Conservation (phyloP, 2,113 vertebrate species). For the Zosterops lateralis region DNA sequence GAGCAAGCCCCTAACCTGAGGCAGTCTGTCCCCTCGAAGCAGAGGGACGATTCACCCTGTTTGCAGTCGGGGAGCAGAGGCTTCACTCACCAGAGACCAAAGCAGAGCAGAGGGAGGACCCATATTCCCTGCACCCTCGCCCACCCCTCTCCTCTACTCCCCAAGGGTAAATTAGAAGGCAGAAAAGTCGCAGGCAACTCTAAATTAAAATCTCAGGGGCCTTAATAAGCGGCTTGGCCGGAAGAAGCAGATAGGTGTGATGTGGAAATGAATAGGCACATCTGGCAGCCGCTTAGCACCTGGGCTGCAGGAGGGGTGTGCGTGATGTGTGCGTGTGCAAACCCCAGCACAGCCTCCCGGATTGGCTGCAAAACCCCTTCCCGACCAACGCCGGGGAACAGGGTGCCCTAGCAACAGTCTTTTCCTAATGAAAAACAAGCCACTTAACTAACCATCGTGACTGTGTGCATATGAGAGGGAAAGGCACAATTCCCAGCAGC, state of each 20-base stretch:
- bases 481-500: neutral
- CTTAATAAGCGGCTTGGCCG: constrained; percentile 1
- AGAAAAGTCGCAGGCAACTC: neutral
- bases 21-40: fast-evolving
- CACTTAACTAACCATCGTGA: constrained; percentile 42
- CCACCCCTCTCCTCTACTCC: neutral
- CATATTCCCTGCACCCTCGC: fast-evolving
- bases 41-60: fast-evolving
- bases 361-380: constrained; percentile 48
- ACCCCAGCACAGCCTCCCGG: neutral
- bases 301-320: neutral
- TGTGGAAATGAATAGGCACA: constrained; percentile 30
- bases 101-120: neutral
- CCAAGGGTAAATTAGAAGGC: neutral
- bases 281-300: constrained; percentile 33
- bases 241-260: constrained; percentile 27
- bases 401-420: constrained; percentile 70
- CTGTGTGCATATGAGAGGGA: neutral
- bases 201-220: constrained; percentile 34
- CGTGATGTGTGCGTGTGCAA: neutral
- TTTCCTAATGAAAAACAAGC: constrained; percentile 66
- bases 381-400: constrained; percentile 1
- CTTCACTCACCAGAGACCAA: neutral
- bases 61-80: neutral
- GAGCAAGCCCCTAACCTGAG: neutral